Percentiles rank a stretch among this genome's conserved stretches.
Evolutionary conservation across 2,113 vertebrate genomes (phyloP).

Genomic region (Cepphus grylle): DNA sequence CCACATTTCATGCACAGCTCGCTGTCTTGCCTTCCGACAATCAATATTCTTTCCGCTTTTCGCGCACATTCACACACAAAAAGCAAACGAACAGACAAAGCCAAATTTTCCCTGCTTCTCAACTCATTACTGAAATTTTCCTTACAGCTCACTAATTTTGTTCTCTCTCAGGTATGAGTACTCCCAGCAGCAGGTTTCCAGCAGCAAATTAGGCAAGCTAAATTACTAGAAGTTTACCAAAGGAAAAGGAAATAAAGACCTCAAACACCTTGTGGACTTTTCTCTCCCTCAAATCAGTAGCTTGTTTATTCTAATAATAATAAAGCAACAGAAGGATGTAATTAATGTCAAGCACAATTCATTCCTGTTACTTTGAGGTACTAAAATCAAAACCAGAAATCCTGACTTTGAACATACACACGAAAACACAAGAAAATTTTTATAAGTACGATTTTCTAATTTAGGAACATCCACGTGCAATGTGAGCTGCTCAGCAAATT

Average conservation of each 20-base stretch:
- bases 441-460: not conserved
- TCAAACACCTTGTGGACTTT: conserved; percentile 51
- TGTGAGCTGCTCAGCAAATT: not conserved
- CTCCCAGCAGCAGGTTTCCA: conserved; percentile 46
- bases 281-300: conserved; percentile 40
- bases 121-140: not conserved
- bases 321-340: conserved; percentile 58
- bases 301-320: conserved; percentile 64
- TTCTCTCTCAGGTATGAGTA: not conserved
- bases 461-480: not conserved
- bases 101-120: not conserved
- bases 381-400: conserved; percentile 57
- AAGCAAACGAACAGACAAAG: not conserved
- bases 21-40: not conserved
- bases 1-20: not conserved
- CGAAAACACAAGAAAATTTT: conserved; percentile 5
- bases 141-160: conserved; percentile 16
- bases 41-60: not conserved
- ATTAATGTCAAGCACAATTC: conserved; percentile 59
- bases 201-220: conserved; percentile 44
- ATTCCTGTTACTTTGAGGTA: conserved; percentile 42
- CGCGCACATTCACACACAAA: not conserved
- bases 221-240: conserved; percentile 60
- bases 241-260: conserved; percentile 61
- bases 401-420: conserved; percentile 8